These are phyloP conservation scores for Rousettus madagascariensis DNA, from an alignment of 2,797 vertebrate genomes.

Conservation along the genomic window DNA sequence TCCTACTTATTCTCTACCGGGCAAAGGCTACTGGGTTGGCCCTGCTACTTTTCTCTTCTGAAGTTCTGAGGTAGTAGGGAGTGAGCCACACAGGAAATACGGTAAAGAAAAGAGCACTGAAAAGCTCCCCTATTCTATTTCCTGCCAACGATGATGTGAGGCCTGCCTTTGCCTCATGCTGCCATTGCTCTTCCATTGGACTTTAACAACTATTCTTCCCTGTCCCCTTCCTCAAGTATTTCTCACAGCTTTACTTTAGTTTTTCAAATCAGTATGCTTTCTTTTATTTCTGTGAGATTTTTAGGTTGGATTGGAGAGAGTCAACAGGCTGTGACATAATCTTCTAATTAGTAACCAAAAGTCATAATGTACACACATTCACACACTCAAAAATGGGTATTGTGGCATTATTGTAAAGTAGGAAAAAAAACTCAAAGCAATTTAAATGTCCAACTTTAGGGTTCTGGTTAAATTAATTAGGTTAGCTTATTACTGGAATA, in stretches of 20 bases:
- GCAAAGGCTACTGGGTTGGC: not conserved
- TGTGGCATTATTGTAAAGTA: not conserved
- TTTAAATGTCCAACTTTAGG: not conserved
- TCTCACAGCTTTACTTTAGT: not conserved
- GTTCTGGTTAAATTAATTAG: not conserved
- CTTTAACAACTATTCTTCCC: not conserved
- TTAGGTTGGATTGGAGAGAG: not conserved
- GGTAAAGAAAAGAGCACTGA: not conserved
- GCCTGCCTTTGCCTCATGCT: no score
- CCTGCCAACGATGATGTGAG: accelerated
- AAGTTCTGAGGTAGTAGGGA: not conserved
- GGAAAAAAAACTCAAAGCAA: not conserved
- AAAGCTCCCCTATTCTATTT: not conserved
- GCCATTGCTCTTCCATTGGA: not conserved
- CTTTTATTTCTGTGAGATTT: not conserved
- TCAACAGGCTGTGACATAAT: not conserved
- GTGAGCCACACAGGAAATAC: not conserved
- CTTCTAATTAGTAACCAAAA: not conserved
- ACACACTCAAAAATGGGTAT: not conserved
- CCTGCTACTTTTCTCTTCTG: not conserved
- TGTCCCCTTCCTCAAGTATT: not conserved
- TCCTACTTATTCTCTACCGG: not conserved
- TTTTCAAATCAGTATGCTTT: not conserved
- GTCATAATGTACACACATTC: not conserved
- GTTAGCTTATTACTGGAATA: not conserved